A percentile compares a stretch with the other conserved stretches of the same genome.
phyloP scores from a whole-genome alignment of 2,113 vertebrate genomes.

The Sialia sialis region DNA sequence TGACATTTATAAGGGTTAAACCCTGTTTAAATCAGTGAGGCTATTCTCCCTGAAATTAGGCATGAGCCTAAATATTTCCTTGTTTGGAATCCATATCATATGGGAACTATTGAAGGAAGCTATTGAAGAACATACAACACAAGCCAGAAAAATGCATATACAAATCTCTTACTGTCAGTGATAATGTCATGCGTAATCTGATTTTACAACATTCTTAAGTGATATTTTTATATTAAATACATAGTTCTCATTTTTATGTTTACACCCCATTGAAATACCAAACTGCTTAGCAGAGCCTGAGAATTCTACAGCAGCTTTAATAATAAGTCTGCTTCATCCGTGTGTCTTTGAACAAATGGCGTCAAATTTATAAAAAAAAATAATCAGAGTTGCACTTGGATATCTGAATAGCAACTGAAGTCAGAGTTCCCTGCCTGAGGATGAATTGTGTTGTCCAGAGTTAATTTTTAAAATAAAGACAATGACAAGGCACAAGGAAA shows the following conservation, averaged over 20 bases:
- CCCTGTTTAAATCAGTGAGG: not conserved
- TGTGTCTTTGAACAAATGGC: not conserved
- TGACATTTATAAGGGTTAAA: not conserved
- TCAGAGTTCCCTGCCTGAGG: constrained; percentile 18
- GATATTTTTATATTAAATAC: not conserved
- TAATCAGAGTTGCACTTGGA: not conserved
- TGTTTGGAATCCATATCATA: not conserved
- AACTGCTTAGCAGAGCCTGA: not conserved
- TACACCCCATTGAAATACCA: not conserved
- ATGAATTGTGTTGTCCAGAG: constrained; percentile 26
- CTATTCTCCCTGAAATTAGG: not conserved
- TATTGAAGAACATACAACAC: not conserved
- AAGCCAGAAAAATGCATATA: not conserved
- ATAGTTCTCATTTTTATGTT: not conserved
- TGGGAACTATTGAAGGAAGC: not conserved
- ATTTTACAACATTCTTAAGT: not conserved
- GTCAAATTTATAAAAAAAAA: constrained; percentile 26
- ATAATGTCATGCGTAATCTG: not conserved
- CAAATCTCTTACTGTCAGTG: not conserved
- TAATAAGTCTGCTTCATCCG: not conserved
- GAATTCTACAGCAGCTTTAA: not conserved
- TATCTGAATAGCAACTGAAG: constrained; percentile 39
- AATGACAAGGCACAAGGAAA: not conserved
- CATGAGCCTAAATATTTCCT: not conserved
- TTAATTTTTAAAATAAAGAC: not conserved